Base-by-base conservation (phyloP, 23 tunicate genomes). In the Botrylloides violaceus region DNA sequence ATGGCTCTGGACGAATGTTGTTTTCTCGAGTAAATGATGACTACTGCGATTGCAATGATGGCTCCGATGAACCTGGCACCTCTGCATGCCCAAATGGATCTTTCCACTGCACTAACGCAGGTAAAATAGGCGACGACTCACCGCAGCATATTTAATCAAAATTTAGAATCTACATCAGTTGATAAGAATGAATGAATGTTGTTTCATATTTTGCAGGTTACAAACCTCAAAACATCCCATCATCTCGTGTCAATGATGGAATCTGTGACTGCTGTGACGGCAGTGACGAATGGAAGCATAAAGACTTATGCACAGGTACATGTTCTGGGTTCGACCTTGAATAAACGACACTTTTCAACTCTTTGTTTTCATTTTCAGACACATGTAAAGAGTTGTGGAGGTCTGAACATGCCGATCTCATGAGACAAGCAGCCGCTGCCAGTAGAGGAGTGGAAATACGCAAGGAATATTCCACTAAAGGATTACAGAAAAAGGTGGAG, bases 221-320 rank as follows among this genome's bases (percentile, higher is more conserved):
- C 59, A 80, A 71, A 15, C 91, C 97, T 1, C 26, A 18, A 60
- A 90, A 79, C 50, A 79, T 90, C 36, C 97, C 92, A 63, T 90
- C 96, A 30, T 95, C 99, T 5, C 79, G 99, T 39, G 99, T 95
- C 2, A 95, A 95, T 75, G 99, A 95, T 64, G 95, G 89, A 61
- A 75, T 95, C 3, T 95, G 99, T 87, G 99, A 95, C 49, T 95
- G 99, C 61, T 95, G 99, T 79, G 99, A 95, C 87, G 99, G 99
- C 29, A 70, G 77, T 47, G 99, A 95, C 82, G 99, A 95, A 60
- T 95, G 99, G 99, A 79, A 71, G 61, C 62, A 70, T 74, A 76
- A 71, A 49, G 66, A 76, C 33, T 34, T 48, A 5, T 90, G 97
- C 49, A 53, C 71, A 37, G 78, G 86, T 80, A 36, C 25, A 64